These are phyloP conservation scores for Paelopatides confundens DNA, from an alignment of 53 echinoderm and acorn worm genomes.

Conservation along the genomic window DNA sequence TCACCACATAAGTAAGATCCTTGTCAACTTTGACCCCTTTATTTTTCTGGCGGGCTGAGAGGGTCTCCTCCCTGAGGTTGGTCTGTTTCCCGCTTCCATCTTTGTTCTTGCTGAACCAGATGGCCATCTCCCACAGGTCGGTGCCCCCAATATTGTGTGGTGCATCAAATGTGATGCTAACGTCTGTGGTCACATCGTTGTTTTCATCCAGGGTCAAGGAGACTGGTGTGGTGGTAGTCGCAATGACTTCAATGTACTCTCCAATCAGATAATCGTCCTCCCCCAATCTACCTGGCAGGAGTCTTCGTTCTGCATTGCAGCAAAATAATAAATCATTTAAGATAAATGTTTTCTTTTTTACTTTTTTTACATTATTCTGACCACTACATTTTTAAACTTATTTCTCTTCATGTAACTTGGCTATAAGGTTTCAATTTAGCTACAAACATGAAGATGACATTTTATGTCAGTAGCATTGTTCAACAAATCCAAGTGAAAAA, in stretches of 20 bases:
- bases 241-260: slow-evolving; percentile 1
- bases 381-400: no score
- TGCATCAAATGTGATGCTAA: background rate
- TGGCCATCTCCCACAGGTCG: slow-evolving; percentile 65
- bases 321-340: no score
- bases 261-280: background rate
- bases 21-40: slow-evolving; percentile 28
- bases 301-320: background rate
- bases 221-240: slow-evolving; percentile 6
- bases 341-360: no score
- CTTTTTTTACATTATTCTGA: no score
- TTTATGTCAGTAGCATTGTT: no score
- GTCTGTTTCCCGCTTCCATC: slow-evolving; percentile 59
- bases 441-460: no score
- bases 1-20: slow-evolving; percentile 17
- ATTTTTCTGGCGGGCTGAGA: slow-evolving; percentile 30
- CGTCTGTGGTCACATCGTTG: slow-evolving; percentile 33
- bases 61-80: slow-evolving; percentile 33
- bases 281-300: background rate
- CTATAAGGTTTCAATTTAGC: no score
- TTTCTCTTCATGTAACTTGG: no score
- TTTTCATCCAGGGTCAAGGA: slow-evolving; percentile 9
- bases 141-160: slow-evolving; percentile 44
- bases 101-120: slow-evolving; percentile 62
- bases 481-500: no score